phyloP scores from a whole-genome alignment of 2,888 invertebrate species.

The Lingula anatina region DNA sequence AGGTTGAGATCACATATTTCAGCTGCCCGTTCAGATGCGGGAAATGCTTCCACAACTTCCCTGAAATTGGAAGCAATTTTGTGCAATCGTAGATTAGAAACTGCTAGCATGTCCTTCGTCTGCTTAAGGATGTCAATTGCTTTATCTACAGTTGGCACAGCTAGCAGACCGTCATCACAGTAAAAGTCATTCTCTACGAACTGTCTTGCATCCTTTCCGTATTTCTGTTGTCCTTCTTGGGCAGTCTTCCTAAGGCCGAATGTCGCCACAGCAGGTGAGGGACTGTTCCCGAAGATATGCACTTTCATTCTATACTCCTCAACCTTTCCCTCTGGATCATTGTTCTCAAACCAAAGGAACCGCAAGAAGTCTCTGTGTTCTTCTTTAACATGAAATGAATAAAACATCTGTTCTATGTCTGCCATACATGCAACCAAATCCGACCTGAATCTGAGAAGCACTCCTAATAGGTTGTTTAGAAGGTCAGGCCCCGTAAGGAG shows the following conservation, averaged over 20 bases:
- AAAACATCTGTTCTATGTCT: constrained; percentile 1
- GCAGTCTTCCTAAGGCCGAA: neutral
- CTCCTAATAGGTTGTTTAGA: constrained; percentile 2
- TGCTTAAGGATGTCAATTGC: neutral
- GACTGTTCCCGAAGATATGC: neutral
- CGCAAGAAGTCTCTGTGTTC: constrained; percentile 1
- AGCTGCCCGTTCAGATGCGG: neutral
- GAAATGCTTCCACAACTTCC: neutral
- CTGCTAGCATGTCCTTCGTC: neutral
- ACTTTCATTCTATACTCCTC: constrained; percentile 2
- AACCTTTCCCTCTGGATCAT: neutral
- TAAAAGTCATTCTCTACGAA: neutral
- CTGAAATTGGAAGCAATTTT: neutral
- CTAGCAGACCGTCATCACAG: neutral
- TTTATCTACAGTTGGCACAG: neutral
- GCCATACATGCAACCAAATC: constrained; percentile 2
- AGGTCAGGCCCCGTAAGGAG: constrained; percentile 3
- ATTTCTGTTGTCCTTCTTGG: neutral
- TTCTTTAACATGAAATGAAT: neutral
- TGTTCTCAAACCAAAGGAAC: constrained; percentile 2
- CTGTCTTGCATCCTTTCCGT: neutral
- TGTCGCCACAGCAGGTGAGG: neutral
- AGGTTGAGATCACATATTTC: constrained; percentile 5
- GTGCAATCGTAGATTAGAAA: neutral
- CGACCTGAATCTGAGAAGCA: constrained; percentile 2